These are phyloP conservation scores for Protula sp. DNA, from an alignment of 2,888 invertebrate species.

Conservation along the genomic window DNA sequence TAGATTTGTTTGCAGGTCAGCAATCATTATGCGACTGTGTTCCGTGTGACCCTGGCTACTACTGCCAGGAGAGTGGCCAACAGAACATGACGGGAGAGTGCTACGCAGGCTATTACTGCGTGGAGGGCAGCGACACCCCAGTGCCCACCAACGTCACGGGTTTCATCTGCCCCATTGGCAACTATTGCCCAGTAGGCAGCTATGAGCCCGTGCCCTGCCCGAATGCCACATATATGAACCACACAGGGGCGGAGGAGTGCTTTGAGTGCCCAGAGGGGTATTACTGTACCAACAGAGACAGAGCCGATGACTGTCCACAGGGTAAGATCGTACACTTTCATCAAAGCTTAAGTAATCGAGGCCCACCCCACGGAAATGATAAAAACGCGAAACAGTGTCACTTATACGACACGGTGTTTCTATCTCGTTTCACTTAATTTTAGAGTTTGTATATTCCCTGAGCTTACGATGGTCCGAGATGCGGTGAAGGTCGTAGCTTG, in stretches of 20 bases:
- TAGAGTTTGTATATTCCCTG: too few relatives aligned
- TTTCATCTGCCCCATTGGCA: slow-evolving; percentile 43
- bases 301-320: slow-evolving; percentile 43
- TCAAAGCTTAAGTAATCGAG: too few relatives aligned
- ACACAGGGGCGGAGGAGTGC: slow-evolving; percentile 19
- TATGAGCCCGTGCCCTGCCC: slow-evolving; percentile 30
- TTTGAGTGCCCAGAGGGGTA: slow-evolving; percentile 40
- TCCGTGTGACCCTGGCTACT: slow-evolving; percentile 40
- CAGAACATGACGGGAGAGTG: slow-evolving; percentile 26
- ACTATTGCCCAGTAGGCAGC: slow-evolving; percentile 44
- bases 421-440: too few relatives aligned
- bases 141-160: slow-evolving; percentile 46
- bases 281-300: slow-evolving; percentile 36
- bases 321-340: too few relatives aligned
- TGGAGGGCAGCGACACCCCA: slow-evolving; percentile 29
- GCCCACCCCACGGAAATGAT: too few relatives aligned
- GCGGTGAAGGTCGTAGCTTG: too few relatives aligned
- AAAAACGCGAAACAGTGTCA: too few relatives aligned
- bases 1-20: too few relatives aligned
- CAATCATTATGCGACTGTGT: slow-evolving; percentile 30
- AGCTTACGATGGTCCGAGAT: too few relatives aligned
- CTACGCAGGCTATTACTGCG: slow-evolving; percentile 44
- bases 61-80: slow-evolving; percentile 38
- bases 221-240: slow-evolving; percentile 37
- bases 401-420: too few relatives aligned